Conservation (phyloP, 2,888 invertebrate genomes). For the Drosophila yooni region DNA sequence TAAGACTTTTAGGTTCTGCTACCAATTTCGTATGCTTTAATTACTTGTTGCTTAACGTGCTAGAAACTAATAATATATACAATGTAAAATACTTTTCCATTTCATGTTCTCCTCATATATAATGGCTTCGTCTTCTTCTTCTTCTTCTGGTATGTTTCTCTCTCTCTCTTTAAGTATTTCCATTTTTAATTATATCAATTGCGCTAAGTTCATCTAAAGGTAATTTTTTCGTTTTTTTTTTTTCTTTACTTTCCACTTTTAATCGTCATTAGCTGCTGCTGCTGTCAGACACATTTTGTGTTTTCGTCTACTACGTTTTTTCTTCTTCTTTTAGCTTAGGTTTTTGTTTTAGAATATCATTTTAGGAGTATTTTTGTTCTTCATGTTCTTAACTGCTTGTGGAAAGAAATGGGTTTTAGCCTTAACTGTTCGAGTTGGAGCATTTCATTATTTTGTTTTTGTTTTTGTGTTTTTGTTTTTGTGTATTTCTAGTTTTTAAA, state of each 20-base stretch:
- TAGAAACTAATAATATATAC: constrained; percentile 83
- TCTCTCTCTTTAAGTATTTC: constrained; percentile 51
- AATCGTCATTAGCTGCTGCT: constrained; percentile 45
- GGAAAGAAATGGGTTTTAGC: constrained; percentile 36
- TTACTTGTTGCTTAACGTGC: constrained; percentile 72
- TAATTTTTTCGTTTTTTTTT: constrained; percentile 66
- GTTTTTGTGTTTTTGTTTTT: neutral
- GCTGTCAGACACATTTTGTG: constrained; percentile 17
- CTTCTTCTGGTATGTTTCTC: constrained; percentile 17
- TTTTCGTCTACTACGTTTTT: constrained; percentile 18
- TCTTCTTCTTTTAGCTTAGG: constrained; percentile 25
- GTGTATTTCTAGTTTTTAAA: constrained; percentile 26
- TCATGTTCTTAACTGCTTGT: constrained; percentile 12
- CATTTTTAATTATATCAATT: constrained; percentile 83
- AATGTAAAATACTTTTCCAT: constrained; percentile 73
- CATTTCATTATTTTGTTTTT: neutral
- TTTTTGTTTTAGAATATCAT: constrained; percentile 72
- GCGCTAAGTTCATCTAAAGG: constrained; percentile 85
- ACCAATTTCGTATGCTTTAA: constrained; percentile 69
- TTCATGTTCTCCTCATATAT: constrained; percentile 31
- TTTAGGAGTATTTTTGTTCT: constrained; percentile 64
- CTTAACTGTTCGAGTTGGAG: constrained; percentile 13
- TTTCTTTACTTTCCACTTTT: constrained; percentile 36
- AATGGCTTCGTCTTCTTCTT: constrained; percentile 14
- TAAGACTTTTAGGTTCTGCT: constrained; percentile 69